phyloP scores from a whole-genome alignment of 2,888 invertebrate species.

The Belgica antarctica region DNA sequence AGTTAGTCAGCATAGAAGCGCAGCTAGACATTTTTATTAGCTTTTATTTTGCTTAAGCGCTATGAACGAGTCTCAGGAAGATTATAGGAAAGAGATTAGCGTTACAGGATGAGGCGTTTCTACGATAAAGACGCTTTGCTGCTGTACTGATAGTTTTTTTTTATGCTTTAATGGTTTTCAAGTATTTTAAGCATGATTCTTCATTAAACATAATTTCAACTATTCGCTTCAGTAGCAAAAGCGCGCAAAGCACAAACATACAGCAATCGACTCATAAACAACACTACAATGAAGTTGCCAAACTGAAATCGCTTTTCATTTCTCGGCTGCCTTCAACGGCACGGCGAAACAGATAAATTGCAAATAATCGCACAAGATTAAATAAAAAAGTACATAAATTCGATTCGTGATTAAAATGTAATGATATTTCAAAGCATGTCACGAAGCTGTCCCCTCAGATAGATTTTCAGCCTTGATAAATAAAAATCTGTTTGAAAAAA shows the following conservation, averaged over 20 bases:
- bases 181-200: background rate
- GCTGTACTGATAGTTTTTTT: no score
- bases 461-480: background rate
- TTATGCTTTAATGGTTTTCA: background rate
- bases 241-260: background rate
- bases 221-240: background rate
- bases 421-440: slow-evolving; percentile 12
- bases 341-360: slow-evolving; percentile 12
- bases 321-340: background rate
- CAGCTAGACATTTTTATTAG: background rate
- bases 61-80: no score
- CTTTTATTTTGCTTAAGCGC: background rate
- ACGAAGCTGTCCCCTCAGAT: no score
- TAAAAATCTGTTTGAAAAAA: no score
- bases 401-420: slow-evolving; percentile 43
- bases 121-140: no score
- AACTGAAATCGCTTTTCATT: no score
- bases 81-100: background rate
- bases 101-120: background rate
- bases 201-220: background rate
- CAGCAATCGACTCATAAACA: no score
- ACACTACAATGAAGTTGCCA: background rate
- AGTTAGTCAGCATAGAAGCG: background rate
- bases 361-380: background rate
- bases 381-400: slow-evolving; percentile 39